phyloP scores from a whole-genome alignment of 2,797 vertebrate genomes.

The Ibycter americanus region DNA sequence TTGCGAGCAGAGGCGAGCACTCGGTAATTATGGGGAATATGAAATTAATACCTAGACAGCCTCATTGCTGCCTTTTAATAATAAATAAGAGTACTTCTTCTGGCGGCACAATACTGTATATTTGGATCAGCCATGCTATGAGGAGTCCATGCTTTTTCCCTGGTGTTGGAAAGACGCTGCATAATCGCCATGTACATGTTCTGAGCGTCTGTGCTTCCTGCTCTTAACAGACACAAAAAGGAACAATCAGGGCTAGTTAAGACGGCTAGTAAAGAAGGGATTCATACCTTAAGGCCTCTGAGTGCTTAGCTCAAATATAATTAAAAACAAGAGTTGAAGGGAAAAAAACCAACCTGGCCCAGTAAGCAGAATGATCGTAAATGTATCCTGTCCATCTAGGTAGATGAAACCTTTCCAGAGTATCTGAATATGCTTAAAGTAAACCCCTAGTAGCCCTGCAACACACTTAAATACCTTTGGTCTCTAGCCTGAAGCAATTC shows the following conservation, averaged over 20 bases:
- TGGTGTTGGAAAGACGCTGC: not conserved
- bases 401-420: not conserved
- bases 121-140: not conserved
- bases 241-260: not conserved
- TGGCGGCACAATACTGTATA: not conserved
- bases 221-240: not conserved
- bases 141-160: not conserved
- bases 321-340: slow-evolving; percentile 2
- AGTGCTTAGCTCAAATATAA: not conserved
- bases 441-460: not conserved
- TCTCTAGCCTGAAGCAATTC: not conserved
- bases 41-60: slow-evolving; percentile 35
- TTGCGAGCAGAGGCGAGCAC: not conserved
- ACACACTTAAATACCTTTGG: not conserved
- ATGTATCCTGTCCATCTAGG: not conserved
- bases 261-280: not conserved
- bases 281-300: not conserved
- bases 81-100: not conserved
- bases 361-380: not conserved
- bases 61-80: slow-evolving; percentile 24
- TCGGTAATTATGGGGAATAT: not conserved
- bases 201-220: not conserved
- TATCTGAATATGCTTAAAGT: not conserved
- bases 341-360: not conserved
- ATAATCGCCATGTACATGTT: not conserved